phyloP scores from a whole-genome alignment of 1,140 invertebrate species.

The Saxidomus purpurata region DNA sequence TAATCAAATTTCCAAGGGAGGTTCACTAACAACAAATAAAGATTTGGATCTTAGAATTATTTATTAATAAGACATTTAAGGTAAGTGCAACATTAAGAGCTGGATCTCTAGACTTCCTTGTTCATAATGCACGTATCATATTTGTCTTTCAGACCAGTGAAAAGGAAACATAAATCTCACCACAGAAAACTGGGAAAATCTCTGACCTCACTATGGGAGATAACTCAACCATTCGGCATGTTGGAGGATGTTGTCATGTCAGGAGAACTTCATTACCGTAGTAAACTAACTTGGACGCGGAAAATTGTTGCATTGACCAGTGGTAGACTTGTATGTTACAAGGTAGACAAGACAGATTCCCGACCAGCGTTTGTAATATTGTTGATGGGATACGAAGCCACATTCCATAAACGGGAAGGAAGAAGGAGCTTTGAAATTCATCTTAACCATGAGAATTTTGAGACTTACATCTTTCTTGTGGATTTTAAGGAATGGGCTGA shows the following conservation, averaged over 20 bases:
- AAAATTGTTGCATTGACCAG: slow-evolving; percentile 73
- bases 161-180: slow-evolving; percentile 29
- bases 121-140: no score
- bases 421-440: slow-evolving; percentile 75
- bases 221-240: slow-evolving; percentile 71
- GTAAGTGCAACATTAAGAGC: no score
- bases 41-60: no score
- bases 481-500: slow-evolving; percentile 79
- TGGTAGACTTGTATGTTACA: slow-evolving; percentile 75
- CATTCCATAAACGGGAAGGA: slow-evolving; percentile 67
- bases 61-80: no score
- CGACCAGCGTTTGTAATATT: slow-evolving; percentile 72
- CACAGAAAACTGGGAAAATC: slow-evolving; percentile 52
- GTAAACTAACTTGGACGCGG: slow-evolving; percentile 77
- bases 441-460: slow-evolving; percentile 72
- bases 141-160: slow-evolving; percentile 38
- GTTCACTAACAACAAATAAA: no score
- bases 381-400: slow-evolving; percentile 72
- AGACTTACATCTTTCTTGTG: slow-evolving; percentile 73
- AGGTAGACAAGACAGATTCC: slow-evolving; percentile 71
- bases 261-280: slow-evolving; percentile 73
- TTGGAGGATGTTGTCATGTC: slow-evolving; percentile 73
- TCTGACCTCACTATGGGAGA: slow-evolving; percentile 71
- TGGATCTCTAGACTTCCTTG: no score
- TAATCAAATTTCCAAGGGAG: no score